phyloP scores from a whole-genome alignment of 2,888 invertebrate species.

The Erebia palarica region DNA sequence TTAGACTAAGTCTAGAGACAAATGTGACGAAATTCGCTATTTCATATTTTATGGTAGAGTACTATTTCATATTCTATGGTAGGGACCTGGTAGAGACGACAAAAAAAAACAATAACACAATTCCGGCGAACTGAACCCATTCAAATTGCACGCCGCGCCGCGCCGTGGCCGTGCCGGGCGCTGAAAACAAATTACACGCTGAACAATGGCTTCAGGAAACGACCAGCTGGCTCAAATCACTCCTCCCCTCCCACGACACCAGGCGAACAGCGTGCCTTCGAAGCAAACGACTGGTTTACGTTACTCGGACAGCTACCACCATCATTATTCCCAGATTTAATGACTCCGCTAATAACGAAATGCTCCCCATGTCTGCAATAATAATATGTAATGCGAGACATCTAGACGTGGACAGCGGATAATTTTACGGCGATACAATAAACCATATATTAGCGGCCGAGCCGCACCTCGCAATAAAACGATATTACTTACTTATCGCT shows the following conservation, averaged over 20 bases:
- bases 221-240: neutral
- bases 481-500: too few relatives aligned
- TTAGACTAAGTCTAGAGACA: too few relatives aligned
- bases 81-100: too few relatives aligned
- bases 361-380: neutral
- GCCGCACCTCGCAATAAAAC: too few relatives aligned
- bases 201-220: conserved; percentile 5
- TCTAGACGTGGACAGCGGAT: too few relatives aligned
- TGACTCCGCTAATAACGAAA: neutral
- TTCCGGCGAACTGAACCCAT: neutral
- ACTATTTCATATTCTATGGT: too few relatives aligned
- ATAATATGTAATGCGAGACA: too few relatives aligned
- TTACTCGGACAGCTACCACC: neutral
- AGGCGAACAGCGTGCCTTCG: neutral
- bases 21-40: too few relatives aligned
- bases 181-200: neutral
- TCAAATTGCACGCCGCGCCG: neutral
- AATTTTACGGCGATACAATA: too few relatives aligned
- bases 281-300: neutral
- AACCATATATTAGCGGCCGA: too few relatives aligned
- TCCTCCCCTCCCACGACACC: neutral
- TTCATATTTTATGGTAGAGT: too few relatives aligned
- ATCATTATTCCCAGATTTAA: neutral
- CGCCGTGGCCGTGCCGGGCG: neutral
- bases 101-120: neutral